Evolutionary conservation across 2,113 vertebrate species (phyloP), one percentile per base, ranked within the genome.

Genomic region (Podiceps cristatus): DNA sequence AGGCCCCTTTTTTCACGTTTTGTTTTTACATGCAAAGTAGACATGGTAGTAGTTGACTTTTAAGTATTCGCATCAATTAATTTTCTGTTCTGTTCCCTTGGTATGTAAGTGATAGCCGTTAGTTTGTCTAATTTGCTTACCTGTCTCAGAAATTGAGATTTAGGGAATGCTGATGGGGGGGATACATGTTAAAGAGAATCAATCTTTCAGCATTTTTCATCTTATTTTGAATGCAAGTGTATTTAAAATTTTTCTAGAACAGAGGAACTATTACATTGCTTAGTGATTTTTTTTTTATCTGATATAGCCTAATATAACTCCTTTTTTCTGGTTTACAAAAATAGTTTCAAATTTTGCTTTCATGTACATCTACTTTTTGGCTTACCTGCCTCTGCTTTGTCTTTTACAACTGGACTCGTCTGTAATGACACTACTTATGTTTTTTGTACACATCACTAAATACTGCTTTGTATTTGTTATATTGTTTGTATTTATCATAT

Each of bases 281-380:
- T 37, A 42, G 60, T 47, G 49, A 16, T 45, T 83, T 37, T 37
- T 37, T 37, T 37, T 90, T 62, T 42, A 11, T 24, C 58, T 83
- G 53, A 29, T 42, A 27, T 2, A 69, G 23, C 45, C 35, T 79
- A 19, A 47, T 19, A 24, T 5, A n/a, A 37, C 56, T 76, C 20
- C 37, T 77, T 59, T 59, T 62, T 67, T 49, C 37, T 89, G 1
- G 42, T 79, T 86, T 35, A 27, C 16, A n/a, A 2, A 35, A 27
- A 9, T 6, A 27, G 16, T 52, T 95, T 81, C 25, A 68, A 23
- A 68, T 78, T 91, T 56, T 72, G 40, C 29, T 59, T 64, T 71
- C 60, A 4, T 0, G 0, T 47, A 5, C 2, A 0, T 13, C 33
- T 63, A 25, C n/a, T 52, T 72, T 69, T 53, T 73, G 40, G 13